Conservation (phyloP, 2,888 invertebrate species). For the Ctena decussata region DNA sequence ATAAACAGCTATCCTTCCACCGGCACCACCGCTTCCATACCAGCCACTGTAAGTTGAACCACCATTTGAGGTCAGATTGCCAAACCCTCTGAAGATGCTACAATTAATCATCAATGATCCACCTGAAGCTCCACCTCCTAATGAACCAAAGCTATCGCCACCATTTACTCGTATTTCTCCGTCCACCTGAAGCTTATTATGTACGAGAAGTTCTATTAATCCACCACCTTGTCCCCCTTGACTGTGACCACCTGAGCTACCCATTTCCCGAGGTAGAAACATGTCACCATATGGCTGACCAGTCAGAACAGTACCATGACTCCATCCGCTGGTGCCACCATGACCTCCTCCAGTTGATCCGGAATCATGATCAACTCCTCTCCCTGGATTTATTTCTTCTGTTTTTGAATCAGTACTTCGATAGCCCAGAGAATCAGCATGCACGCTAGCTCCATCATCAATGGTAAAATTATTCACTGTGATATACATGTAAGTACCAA, state of each 20-base stretch:
- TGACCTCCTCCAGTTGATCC: slow-evolving; percentile 80
- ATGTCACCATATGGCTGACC: slow-evolving; percentile 80
- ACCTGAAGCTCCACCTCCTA: slow-evolving; percentile 78
- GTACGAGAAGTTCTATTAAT: slow-evolving; percentile 67
- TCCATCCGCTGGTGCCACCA: slow-evolving; percentile 78
- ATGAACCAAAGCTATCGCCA: slow-evolving; percentile 57
- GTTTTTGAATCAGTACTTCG: slow-evolving; percentile 59
- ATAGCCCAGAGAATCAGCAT: slow-evolving; percentile 73
- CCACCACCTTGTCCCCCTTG: slow-evolving; percentile 76
- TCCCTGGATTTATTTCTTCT: slow-evolving; percentile 63
- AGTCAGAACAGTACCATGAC: slow-evolving; percentile 66
- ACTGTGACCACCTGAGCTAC: slow-evolving; percentile 73
- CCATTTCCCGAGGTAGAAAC: slow-evolving; percentile 71
- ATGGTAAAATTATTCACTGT: slow-evolving; percentile 70
- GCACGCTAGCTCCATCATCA: slow-evolving; percentile 76
- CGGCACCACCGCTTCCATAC: slow-evolving; percentile 76
- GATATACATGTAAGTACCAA: slow-evolving; percentile 71
- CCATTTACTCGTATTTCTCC: slow-evolving; percentile 74
- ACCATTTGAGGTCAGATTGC: slow-evolving; percentile 78
- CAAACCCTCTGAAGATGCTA: slow-evolving; percentile 71
- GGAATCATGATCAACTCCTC: slow-evolving; percentile 57
- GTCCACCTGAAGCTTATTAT: slow-evolving; percentile 70
- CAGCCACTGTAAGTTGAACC: slow-evolving; percentile 51
- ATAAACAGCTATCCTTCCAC: slow-evolving; percentile 78
- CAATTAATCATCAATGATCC: slow-evolving; percentile 74